These are phyloP conservation scores for Poecilus cupreus DNA, from an alignment of 2,888 invertebrate species.

Conservation along the genomic window DNA sequence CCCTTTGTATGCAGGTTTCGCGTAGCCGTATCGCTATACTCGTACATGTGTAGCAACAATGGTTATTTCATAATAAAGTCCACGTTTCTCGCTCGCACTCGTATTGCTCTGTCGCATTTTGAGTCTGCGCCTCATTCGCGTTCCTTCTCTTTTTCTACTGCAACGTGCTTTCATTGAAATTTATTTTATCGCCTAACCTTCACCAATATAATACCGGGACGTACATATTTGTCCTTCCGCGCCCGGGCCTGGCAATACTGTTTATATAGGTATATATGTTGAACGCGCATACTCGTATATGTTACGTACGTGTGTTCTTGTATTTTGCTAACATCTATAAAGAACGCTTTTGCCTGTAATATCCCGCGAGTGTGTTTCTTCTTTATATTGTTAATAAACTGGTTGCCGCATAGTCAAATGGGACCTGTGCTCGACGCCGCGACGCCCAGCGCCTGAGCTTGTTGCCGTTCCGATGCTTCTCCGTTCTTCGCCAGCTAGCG, in stretches of 20 bases:
- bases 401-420: slow-evolving; percentile 36
- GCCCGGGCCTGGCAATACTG: not conserved
- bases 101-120: slow-evolving; percentile 23
- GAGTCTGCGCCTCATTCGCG: slow-evolving; percentile 11
- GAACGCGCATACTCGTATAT: slow-evolving; percentile 10
- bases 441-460: not conserved
- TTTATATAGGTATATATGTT: slow-evolving; percentile 19
- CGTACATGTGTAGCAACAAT: slow-evolving; percentile 49
- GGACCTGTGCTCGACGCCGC: not conserved
- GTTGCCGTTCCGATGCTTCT: not conserved
- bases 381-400: slow-evolving; percentile 57
- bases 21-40: not conserved
- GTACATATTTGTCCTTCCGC: slow-evolving; percentile 33
- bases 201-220: slow-evolving; percentile 46
- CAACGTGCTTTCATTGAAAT: slow-evolving; percentile 52
- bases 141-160: slow-evolving; percentile 32
- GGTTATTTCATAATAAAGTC: slow-evolving; percentile 48
- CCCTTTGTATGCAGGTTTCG: slow-evolving; percentile 42
- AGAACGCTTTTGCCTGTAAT: slow-evolving; percentile 54
- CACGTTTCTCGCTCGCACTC: slow-evolving; percentile 46
- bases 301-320: slow-evolving; percentile 39
- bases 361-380: slow-evolving; percentile 47
- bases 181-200: slow-evolving; percentile 53
- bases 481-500: not conserved
- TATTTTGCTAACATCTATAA: slow-evolving; percentile 54